Percentiles rank a stretch among this genome's conserved stretches.
Conservation (phyloP, 2,113 vertebrate genomes). For the Nycticebus coucang region DNA sequence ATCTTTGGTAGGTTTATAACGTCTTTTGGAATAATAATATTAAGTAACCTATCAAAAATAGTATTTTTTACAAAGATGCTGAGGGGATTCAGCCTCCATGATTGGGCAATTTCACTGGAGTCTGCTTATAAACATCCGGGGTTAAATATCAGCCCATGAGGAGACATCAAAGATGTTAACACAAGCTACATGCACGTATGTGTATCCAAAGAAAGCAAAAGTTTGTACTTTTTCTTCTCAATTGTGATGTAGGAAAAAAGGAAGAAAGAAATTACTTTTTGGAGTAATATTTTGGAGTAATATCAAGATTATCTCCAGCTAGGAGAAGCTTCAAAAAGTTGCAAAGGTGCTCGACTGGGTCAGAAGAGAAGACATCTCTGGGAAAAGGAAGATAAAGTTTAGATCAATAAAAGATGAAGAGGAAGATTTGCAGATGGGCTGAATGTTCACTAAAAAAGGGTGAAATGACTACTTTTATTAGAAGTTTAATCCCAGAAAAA, state of each 20-base stretch:
- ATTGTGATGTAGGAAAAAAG: neutral
- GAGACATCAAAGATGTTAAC: neutral
- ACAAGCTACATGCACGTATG: neutral
- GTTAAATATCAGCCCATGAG: neutral
- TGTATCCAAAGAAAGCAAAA: neutral
- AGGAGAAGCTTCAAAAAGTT: neutral
- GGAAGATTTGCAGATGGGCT: neutral
- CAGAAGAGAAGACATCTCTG: neutral
- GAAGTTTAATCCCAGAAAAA: neutral
- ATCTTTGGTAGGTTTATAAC: slow-evolving; percentile 3
- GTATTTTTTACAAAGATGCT: neutral
- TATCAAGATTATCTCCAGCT: neutral
- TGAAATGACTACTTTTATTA: neutral
- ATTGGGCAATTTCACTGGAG: neutral
- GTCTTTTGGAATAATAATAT: neutral
- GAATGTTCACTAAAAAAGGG: neutral
- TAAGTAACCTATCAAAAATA: neutral
- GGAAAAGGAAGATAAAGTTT: neutral
- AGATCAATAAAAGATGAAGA: neutral
- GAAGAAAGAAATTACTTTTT: neutral
- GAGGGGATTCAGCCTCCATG: neutral
- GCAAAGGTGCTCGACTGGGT: neutral
- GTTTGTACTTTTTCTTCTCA: neutral
- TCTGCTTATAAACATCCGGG: neutral
- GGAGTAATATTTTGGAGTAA: neutral